Percentiles rank a stretch among this genome's conserved stretches.
Conservation (phyloP, 30 jellyfish, hydroid and myxozoan genomes). For the Chironex yamaguchii region DNA sequence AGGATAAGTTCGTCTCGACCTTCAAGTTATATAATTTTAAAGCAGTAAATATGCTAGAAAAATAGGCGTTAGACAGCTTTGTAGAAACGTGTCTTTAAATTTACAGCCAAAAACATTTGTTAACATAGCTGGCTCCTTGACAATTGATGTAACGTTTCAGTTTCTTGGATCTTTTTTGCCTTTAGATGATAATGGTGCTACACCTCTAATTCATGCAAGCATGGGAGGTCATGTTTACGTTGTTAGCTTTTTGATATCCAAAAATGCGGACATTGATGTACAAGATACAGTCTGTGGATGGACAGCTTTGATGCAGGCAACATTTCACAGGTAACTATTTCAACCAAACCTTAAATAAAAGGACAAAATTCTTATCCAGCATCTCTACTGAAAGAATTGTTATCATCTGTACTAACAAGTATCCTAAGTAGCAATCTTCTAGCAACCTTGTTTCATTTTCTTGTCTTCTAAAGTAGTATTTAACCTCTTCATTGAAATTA, state of each 20-base stretch:
- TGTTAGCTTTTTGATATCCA: slow-evolving; percentile 66
- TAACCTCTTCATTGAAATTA: not conserved
- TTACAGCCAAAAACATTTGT: too few relatives aligned
- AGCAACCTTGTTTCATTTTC: too few relatives aligned
- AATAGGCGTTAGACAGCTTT: too few relatives aligned
- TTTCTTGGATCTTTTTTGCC: not conserved
- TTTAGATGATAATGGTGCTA: slow-evolving; percentile 93
- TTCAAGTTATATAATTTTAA: too few relatives aligned
- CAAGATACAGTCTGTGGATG: slow-evolving; percentile 91
- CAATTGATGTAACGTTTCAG: not conserved
- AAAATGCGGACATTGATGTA: slow-evolving; percentile 82
- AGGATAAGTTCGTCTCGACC: too few relatives aligned
- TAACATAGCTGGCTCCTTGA: not conserved
- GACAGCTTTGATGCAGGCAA: slow-evolving; percentile 99
- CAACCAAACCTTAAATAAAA: too few relatives aligned
- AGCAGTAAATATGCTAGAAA: too few relatives aligned
- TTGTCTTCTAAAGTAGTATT: not conserved
- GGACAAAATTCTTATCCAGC: too few relatives aligned
- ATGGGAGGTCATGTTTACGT: slow-evolving; percentile 86
- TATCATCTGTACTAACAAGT: too few relatives aligned
- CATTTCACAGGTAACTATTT: slow-evolving; percentile 73
- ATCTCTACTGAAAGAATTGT: too few relatives aligned
- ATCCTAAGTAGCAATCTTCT: too few relatives aligned
- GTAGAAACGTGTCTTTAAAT: too few relatives aligned
- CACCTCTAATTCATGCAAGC: slow-evolving; percentile 95